These are phyloP conservation scores for Actenoides lindsayi DNA, from an alignment of 2,113 vertebrate species.

Conservation along the genomic window DNA sequence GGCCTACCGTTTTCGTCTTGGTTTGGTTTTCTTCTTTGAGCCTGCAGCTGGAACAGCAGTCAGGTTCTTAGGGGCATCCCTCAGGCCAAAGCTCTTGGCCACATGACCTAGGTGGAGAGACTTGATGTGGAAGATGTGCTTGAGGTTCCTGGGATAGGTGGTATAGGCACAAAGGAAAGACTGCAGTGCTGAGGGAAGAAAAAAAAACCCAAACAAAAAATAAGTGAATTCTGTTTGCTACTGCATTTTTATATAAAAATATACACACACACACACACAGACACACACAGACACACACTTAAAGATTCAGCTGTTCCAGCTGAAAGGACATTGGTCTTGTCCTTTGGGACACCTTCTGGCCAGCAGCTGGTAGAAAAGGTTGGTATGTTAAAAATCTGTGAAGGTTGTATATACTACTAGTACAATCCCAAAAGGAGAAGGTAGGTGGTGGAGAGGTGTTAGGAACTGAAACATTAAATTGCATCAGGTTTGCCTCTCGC, in stretches of 20 bases:
- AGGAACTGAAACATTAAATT: background rate
- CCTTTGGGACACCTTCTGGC: slow-evolving; percentile 46
- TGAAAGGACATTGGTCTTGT: background rate
- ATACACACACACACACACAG: background rate
- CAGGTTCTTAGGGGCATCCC: slow-evolving; percentile 89
- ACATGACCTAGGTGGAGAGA: slow-evolving; percentile 87
- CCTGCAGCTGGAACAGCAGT: background rate
- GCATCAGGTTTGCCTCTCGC: background rate
- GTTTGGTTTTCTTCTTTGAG: slow-evolving; percentile 59
- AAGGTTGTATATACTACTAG: background rate
- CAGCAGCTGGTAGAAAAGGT: slow-evolving; percentile 46
- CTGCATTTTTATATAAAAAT: background rate
- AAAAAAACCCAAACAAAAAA: background rate
- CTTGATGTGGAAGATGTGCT: slow-evolving; percentile 90
- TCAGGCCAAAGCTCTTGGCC: slow-evolving; percentile 93
- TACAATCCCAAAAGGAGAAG: background rate
- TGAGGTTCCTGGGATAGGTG: slow-evolving; percentile 87
- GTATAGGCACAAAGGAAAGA: slow-evolving; percentile 92
- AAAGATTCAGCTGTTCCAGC: slow-evolving; percentile 49
- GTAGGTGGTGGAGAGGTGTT: background rate
- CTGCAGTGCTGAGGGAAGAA: slow-evolving; percentile 82
- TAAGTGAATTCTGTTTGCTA: slow-evolving; percentile 3
- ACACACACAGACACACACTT: background rate
- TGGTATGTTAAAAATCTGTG: slow-evolving; percentile 8
- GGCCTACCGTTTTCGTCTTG: slow-evolving; percentile 66